Base-by-base conservation (phyloP, 2,113 vertebrate genomes). In the Noturus placidus region DNA sequence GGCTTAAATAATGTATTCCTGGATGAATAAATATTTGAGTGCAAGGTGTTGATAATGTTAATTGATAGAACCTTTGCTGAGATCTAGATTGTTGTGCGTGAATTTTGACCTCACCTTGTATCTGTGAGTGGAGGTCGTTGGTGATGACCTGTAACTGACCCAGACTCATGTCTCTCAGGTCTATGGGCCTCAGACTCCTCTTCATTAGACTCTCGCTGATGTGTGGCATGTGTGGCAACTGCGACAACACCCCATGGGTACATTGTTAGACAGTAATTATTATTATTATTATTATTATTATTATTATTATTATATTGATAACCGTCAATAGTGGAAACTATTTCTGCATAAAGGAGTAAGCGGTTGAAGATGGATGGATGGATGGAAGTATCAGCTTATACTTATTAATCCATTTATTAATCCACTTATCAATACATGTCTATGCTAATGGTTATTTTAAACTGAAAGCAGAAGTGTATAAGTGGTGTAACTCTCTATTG, bases 81-180 rank as follows among this genome's bases (percentile, higher is more conserved):
- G 27, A 67, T 52, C 22, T 65, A 42, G 19, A 25, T 35, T 20
- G 6, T 7, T 20, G 15, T 13, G 67, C 13, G 33, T 20, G 46
- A 76, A 35, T 8, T 27, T n/a, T 88, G 22, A 35, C 92, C 97
- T 97, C 94, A 99, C 98, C 98, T 93, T 99, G 98, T 89, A 99
- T 99, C 94, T 99, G 98, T 83, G 98, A 98, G 92, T 99, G 98
- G 35, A 99, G 95, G 90, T 99, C 98, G 27, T 99, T 99, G 90
- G 98, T 98, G 89, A 99, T 99, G 93, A 99, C 98, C 90, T 99
- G 98, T 65, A 99, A 96, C 94, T 99, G 98, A 85, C 98, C 98
- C 0, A 99, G 94, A 85, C 96, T 99, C 98, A 99, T 99, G 91
- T 97, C 98, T 90, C 98, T 94, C 92, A 99, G 94, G 92, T 99